These are phyloP conservation scores for Formica aserva DNA, from an alignment of 2,888 invertebrate genomes.

Conservation along the genomic window DNA sequence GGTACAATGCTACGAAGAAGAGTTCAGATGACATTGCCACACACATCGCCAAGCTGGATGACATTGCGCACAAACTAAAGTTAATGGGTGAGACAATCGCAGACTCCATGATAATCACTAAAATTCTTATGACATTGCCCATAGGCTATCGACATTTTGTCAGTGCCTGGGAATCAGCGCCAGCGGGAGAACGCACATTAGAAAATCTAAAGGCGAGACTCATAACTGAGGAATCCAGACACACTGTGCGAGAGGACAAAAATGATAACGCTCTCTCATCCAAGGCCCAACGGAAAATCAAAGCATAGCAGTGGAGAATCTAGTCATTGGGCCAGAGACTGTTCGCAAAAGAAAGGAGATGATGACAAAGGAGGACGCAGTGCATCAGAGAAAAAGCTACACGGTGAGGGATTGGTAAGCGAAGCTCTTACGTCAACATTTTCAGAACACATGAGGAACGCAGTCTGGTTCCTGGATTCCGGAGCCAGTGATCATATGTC, in stretches of 20 bases:
- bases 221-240: constrained; percentile 54
- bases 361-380: background rate
- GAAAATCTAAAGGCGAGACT: constrained; percentile 55
- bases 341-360: background rate
- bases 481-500: constrained; percentile 68
- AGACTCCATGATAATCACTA: constrained; percentile 69
- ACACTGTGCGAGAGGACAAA: background rate
- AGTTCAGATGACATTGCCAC: background rate
- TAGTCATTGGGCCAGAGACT: constrained; percentile 58
- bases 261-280: constrained; percentile 17
- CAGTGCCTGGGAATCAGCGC: constrained; percentile 69
- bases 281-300: background rate
- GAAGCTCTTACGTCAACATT: constrained; percentile 45
- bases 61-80: constrained; percentile 63
- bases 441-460: background rate
- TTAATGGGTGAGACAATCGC: constrained; percentile 60
- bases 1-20: constrained; percentile 62
- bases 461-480: constrained; percentile 57
- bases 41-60: constrained; percentile 69
- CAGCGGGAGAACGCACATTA: constrained; percentile 46
- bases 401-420: constrained; percentile 48
- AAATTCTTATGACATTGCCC: constrained; percentile 69
- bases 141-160: constrained; percentile 65
- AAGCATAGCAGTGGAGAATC: constrained; percentile 39
- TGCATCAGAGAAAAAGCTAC: constrained; percentile 12